phyloP scores from a whole-genome alignment of 2,888 invertebrate genomes.

The Deilephila porcellus region DNA sequence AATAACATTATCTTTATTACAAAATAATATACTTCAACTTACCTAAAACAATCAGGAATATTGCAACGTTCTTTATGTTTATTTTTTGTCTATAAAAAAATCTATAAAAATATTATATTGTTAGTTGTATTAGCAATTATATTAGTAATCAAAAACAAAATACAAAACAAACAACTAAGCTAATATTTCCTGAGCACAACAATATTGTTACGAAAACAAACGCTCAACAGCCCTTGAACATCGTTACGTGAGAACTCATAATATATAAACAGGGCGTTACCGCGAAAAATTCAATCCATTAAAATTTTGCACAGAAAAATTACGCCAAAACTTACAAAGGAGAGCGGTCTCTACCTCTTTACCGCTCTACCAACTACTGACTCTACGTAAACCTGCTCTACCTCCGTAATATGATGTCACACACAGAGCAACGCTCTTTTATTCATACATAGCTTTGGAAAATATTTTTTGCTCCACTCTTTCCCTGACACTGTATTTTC shows the following conservation, averaged over 20 bases:
- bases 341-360: neutral
- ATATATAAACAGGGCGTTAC: conserved; percentile 11
- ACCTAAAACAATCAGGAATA: too few species aligned
- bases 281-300: conserved; percentile 20
- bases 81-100: too few species aligned
- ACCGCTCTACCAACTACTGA: too few species aligned
- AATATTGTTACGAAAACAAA: neutral
- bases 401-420: conserved; percentile 6
- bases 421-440: neutral
- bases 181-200: too few species aligned
- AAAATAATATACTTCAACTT: too few species aligned
- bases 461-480: conserved; percentile 5
- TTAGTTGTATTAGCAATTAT: too few species aligned
- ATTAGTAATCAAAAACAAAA: neutral
- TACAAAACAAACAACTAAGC: neutral
- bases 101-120: too few species aligned
- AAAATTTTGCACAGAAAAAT: neutral
- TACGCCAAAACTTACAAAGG: conserved; percentile 12
- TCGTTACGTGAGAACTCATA: neutral
- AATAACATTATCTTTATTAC: too few species aligned
- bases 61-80: too few species aligned
- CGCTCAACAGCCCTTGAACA: neutral
- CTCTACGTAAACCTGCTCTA: too few species aligned
- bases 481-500: conserved; percentile 20
- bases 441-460: conserved; percentile 10